phyloP scores from a whole-genome alignment of 2,113 vertebrate genomes.

The Strix uralensis region DNA sequence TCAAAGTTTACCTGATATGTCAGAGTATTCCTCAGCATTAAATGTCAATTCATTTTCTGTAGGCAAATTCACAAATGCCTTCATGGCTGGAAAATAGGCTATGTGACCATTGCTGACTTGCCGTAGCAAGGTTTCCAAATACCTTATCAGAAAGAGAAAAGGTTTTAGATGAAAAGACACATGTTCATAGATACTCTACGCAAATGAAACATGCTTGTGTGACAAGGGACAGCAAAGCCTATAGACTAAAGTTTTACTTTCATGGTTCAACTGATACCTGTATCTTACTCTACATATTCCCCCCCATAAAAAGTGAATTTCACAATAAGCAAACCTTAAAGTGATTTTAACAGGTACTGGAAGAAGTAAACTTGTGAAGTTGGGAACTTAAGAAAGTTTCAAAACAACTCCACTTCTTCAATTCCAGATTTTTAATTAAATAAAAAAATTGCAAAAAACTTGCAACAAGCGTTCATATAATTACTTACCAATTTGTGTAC shows the following conservation, averaged over 20 bases:
- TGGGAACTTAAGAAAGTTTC: neutral
- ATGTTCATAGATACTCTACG: neutral
- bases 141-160: conserved; percentile 79
- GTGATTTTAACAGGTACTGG: neutral
- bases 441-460: neutral
- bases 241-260: neutral
- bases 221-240: neutral
- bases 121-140: conserved; percentile 95
- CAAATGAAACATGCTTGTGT: neutral
- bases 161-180: neutral
- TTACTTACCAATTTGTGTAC: conserved; percentile 95
- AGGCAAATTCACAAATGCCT: conserved; percentile 97
- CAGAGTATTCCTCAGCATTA: conserved; percentile 98
- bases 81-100: conserved; percentile 99
- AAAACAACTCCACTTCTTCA: neutral
- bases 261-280: neutral
- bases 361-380: neutral
- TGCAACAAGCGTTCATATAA: neutral
- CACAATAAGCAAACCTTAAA: neutral
- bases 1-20: conserved; percentile 89
- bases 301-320: neutral
- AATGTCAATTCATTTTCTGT: conserved; percentile 98
- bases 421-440: neutral
- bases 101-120: conserved; percentile 99
- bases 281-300: rapidly evolving